Evolutionary conservation across 2,797 vertebrate genomes (phyloP).

Genomic region (Pteropus rufus): DNA sequence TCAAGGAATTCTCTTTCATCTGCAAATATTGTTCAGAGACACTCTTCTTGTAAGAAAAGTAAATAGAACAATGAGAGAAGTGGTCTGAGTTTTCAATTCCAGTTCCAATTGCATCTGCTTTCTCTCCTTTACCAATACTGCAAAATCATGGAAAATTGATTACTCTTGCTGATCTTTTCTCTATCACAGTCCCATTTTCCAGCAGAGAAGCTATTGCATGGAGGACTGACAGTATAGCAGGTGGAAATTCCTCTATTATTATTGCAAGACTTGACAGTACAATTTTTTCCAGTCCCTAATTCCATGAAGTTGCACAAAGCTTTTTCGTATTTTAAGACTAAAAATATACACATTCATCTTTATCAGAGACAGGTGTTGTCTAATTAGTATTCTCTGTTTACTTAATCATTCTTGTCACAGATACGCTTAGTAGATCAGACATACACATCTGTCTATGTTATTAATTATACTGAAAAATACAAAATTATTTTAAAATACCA

Average conservation of each 20-base stretch:
- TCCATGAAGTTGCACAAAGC: conserved; percentile 30
- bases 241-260: neutral
- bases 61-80: neutral
- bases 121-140: neutral
- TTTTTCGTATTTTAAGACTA: conserved; percentile 1
- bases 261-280: neutral
- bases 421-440: conserved; percentile 61
- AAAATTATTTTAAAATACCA: neutral
- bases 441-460: conserved; percentile 59
- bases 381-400: conserved; percentile 71
- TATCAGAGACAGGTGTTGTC: conserved; percentile 68
- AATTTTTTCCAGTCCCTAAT: neutral
- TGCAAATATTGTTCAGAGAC: neutral
- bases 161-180: neutral
- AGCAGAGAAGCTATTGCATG: neutral
- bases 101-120: neutral
- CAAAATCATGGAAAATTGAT: neutral
- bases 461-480: conserved; percentile 57
- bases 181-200: neutral
- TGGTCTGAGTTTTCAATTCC: neutral
- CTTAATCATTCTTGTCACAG: conserved; percentile 64
- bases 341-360: conserved; percentile 67
- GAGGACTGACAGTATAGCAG: neutral
- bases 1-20: neutral
- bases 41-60: neutral